Conservation (phyloP, 2,797 vertebrate genomes). For the Arctocebus calabarensis region DNA sequence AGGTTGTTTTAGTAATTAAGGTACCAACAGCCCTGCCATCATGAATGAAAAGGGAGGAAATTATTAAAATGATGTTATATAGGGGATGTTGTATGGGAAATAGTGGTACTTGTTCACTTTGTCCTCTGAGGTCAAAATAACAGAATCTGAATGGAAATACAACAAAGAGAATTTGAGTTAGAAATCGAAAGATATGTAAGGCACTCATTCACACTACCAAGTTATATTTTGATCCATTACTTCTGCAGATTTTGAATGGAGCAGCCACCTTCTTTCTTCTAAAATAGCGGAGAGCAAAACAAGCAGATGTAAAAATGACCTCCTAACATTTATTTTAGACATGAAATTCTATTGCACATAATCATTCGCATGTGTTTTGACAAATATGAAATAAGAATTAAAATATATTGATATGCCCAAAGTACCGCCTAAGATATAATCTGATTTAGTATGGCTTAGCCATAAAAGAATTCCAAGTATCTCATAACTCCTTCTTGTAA, state of each 20-base stretch:
- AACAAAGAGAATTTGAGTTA: neutral
- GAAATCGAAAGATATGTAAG: neutral
- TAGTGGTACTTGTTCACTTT: constrained; percentile 29
- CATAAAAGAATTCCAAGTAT: constrained; percentile 24
- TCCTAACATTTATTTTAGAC: neutral
- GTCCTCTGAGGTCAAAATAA: constrained; percentile 46
- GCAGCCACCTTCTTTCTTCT: constrained; percentile 12
- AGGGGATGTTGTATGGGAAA: constrained; percentile 7
- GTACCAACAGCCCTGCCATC: constrained; percentile 53
- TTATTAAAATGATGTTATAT: constrained; percentile 63
- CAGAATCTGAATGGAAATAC: constrained; percentile 29
- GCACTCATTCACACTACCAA: neutral
- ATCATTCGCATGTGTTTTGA: neutral
- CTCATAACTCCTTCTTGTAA: constrained; percentile 36
- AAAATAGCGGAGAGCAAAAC: neutral
- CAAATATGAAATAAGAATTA: constrained; percentile 57
- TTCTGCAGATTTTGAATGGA: constrained; percentile 22
- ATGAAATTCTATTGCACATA: constrained; percentile 34
- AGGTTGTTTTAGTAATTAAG: constrained; percentile 80
- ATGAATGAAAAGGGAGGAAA: constrained; percentile 72
- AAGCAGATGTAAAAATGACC: constrained; percentile 41
- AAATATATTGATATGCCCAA: constrained; percentile 13
- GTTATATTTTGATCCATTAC: neutral
- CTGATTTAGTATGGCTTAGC: constrained; percentile 26
- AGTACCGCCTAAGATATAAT: constrained; percentile 54